These are phyloP conservation scores for Paraplagusia blochii DNA, from an alignment of 2,113 vertebrate genomes.

Conservation along the genomic window DNA sequence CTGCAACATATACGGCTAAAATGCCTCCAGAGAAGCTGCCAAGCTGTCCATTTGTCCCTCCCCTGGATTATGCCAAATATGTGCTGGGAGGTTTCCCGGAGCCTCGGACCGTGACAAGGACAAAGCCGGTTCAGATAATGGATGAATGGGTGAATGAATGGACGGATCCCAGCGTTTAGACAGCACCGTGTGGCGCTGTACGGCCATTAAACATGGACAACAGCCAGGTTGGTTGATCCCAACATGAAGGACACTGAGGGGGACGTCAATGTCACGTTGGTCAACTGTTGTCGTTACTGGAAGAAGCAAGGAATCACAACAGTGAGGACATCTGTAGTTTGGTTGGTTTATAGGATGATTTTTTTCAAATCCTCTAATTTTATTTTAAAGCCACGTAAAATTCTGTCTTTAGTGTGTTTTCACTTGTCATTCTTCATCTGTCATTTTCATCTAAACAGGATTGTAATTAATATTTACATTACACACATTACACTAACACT, in stretches of 20 bases:
- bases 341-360: no score
- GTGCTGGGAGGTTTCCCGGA: neutral
- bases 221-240: neutral
- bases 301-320: no score
- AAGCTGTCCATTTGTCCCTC: conserved; percentile 10
- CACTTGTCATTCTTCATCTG: no score
- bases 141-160: conserved; percentile 2
- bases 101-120: conserved; percentile 13
- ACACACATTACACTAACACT: no score
- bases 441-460: no score
- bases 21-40: neutral
- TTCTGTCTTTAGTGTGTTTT: no score
- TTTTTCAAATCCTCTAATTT: no score
- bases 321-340: no score
- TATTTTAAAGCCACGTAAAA: no score
- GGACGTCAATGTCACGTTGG: neutral
- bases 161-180: conserved; percentile 1
- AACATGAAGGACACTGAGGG: neutral
- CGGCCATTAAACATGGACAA: neutral
- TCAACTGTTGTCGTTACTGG: neutral
- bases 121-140: neutral
- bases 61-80: conserved; percentile 12
- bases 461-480: no score
- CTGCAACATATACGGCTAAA: conserved; percentile 3
- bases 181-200: neutral